Conservation (phyloP, 2,113 vertebrate species). For the Neodontobutis hainanensis region DNA sequence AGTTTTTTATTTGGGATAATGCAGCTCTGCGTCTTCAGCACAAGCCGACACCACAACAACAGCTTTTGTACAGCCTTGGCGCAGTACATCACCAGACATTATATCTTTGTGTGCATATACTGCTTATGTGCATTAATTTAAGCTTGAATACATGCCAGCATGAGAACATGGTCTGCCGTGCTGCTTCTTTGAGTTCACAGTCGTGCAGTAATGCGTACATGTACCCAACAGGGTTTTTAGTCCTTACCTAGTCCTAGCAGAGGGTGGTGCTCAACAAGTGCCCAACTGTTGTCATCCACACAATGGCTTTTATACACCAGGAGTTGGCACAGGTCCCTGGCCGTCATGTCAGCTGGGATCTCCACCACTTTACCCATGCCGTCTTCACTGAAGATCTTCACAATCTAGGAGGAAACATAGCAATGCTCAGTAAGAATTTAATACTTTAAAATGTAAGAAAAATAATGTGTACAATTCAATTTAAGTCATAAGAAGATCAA, state of each 20-base stretch:
- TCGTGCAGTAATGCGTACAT: conserved; percentile 26
- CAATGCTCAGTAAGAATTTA: neutral
- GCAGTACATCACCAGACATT: conserved; percentile 34
- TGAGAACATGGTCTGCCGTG: conserved; percentile 49
- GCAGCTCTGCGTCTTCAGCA: neutral
- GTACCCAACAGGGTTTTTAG: conserved; percentile 13
- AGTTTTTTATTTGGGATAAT: neutral
- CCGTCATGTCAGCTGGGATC: conserved; percentile 93
- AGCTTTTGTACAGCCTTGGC: conserved; percentile 9
- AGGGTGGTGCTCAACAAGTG: conserved; percentile 95
- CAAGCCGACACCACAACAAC: neutral
- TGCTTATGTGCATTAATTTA: conserved; percentile 36
- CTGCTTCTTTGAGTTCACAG: conserved; percentile 12
- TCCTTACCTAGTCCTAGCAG: conserved; percentile 92
- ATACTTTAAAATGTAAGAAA: neutral
- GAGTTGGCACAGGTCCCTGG: conserved; percentile 95
- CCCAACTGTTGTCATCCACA: conserved; percentile 98
- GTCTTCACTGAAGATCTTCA: conserved; percentile 97
- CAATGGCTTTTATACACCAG: conserved; percentile 98
- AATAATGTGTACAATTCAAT: neutral
- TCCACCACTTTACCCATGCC: conserved; percentile 95
- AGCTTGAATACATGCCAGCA: conserved; percentile 48
- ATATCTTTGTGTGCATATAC: conserved; percentile 25
- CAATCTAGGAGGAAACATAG: conserved; percentile 80
- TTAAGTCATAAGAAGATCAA: neutral